A percentile compares a stretch with the other conserved stretches of the same genome.
Conservation (phyloP, 1,140 invertebrate species). For the Streblospio benedicti region DNA sequence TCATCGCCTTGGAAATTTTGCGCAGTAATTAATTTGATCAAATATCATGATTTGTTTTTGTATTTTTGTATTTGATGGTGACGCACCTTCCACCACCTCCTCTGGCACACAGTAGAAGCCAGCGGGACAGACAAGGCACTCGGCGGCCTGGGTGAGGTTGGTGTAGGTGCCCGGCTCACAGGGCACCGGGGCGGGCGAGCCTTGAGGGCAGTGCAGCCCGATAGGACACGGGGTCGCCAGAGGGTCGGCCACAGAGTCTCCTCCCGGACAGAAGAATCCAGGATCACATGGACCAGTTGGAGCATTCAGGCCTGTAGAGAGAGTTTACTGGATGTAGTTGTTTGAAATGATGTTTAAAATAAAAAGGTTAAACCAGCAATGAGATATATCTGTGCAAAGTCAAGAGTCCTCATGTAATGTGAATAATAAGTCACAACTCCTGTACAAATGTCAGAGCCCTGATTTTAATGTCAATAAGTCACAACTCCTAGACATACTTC, state of each 20-base stretch:
- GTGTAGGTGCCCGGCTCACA: constrained; percentile 35
- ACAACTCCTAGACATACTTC: no score
- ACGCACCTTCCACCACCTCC: constrained; percentile 34
- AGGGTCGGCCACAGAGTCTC: constrained; percentile 30
- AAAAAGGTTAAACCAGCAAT: no score
- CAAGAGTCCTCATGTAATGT: no score
- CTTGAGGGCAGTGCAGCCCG: constrained; percentile 37
- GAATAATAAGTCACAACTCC: no score
- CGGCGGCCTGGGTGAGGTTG: constrained; percentile 30
- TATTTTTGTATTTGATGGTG: not conserved
- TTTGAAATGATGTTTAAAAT: no score
- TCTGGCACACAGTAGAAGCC: constrained; percentile 43
- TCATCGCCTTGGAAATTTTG: no score
- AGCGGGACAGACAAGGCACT: constrained; percentile 31
- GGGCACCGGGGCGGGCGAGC: constrained; percentile 28
- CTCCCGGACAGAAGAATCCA: constrained; percentile 40
- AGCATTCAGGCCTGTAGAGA: constrained; percentile 29
- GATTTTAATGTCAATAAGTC: no score
- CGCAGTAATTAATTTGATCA: no score
- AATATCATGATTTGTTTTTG: no score
- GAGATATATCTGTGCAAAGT: no score
- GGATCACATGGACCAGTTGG: constrained; percentile 32
- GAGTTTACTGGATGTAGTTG: not conserved
- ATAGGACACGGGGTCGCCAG: constrained; percentile 32
- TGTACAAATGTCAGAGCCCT: no score